Evolutionary conservation across 30 jellyfish, hydroid and myxozoan species (phyloP).

Genomic region (Mastigias papua): DNA sequence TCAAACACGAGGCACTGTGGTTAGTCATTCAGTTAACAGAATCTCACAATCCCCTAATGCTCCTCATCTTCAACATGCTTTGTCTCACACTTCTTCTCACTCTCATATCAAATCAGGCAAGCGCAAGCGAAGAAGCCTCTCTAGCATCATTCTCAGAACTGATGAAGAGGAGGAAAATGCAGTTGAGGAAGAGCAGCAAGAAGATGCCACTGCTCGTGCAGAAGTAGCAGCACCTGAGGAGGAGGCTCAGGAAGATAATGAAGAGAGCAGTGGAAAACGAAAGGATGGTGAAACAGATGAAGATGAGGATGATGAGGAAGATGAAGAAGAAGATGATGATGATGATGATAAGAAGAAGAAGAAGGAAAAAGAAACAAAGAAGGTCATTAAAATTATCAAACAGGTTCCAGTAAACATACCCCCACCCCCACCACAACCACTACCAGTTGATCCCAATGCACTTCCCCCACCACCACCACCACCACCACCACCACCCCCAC

Average conservation of each 20-base stretch:
- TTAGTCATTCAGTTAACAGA: conserved; percentile 86
- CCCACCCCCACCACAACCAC: conserved; percentile 65
- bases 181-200: conserved; percentile 58
- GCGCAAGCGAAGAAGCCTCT: conserved; percentile 72
- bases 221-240: conserved; percentile 53
- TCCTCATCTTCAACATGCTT: conserved; percentile 86
- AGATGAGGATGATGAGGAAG: conserved; percentile 49
- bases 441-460: conserved; percentile 43
- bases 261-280: conserved; percentile 48
- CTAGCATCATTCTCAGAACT: conserved; percentile 42
- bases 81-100: conserved; percentile 89
- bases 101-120: conserved; percentile 84
- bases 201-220: conserved; percentile 63
- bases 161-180: conserved; percentile 55
- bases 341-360: conserved; percentile 75
- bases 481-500: conserved; percentile 68
- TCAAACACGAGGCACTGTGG: conserved; percentile 88
- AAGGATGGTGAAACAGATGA: conserved; percentile 31
- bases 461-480: conserved; percentile 74
- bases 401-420: conserved; percentile 12
- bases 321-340: conserved; percentile 52
- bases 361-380: conserved; percentile 49
- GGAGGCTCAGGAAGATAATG: conserved; percentile 33
- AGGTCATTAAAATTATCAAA: conserved; percentile 14
- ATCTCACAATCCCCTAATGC: conserved; percentile 96